Evolutionary conservation across 2,888 invertebrate genomes (phyloP), one percentile per base, ranked within the genome.

Genomic region (Blera fallax): DNA sequence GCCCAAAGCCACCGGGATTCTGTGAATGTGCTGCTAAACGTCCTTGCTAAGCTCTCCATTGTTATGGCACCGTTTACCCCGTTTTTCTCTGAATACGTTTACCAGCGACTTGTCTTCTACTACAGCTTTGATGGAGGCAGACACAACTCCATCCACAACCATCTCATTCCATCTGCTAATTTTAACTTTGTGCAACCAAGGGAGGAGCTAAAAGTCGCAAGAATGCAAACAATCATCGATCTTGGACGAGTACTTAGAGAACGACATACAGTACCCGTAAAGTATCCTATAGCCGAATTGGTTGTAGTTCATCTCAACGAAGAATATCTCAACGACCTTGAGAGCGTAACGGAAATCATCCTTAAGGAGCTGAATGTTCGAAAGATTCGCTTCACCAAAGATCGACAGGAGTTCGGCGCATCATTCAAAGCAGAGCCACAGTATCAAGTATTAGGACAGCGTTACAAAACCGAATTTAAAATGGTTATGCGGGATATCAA

Each of bases 21-120:
- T 0, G 6, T 77, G 11, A 76, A 73, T 14, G 60, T 80, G n/a
- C 14, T 85, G 3, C 58, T 65, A 0, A 18, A 65, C 56, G 84
- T 84, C 21, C 27, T 79, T 1, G 48, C 69, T n/a, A 81, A 70
- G 18, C 29, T 52, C 95, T 64, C 87, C 52, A 52, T 74, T 88
- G 95, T 98, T 87, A 98, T 99, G 96, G 97, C 98, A 3, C 98
- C 99, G 0, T 98, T 98, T 92, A 97, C 98, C 0, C 99, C 99
- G 0, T 99, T 97, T 92, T 93, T 99, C 72, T 96, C 97, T 0
- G 99, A 99, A 92, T 94, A 95, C 79, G 97, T 99, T 95, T 99
- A 97, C 92, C 97, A 97, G 34, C 64, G 73, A 7, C 14, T 81
- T 27, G 10, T 11, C 5, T 72, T 69, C 18, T 74, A 48, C 43